Base-by-base conservation (phyloP, 2,888 invertebrate genomes). In the Phalera bucephala region DNA sequence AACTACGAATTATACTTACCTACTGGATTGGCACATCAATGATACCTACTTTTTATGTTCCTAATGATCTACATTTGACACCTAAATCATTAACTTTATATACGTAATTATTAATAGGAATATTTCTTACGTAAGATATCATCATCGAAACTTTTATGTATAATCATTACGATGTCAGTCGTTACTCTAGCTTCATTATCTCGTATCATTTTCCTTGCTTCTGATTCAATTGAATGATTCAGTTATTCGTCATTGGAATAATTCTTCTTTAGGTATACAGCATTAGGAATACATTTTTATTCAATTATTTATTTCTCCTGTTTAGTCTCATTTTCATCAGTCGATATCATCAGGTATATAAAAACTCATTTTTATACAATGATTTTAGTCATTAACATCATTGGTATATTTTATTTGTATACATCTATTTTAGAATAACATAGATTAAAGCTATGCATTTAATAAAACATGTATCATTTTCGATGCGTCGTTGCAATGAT, bases 291-390 rank as follows among this genome's bases (percentile, higher is more conserved):
- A 35, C 28, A 34, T 31, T 42, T 49, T 53, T 53, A 45, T 43
- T 58, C 50, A 42, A 43, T 50, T 45, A 50, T 62, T 58, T 52
- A 59, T 51, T 61, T 57, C 46, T 52, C 51, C 46, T 17, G 43
- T 62, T 68, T 67, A 77, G 74, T 77, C 76, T 76, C 72, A 64
- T 68, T 45, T 62, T 67, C 49, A 56, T 77, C 77, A 78, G 79
- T 77, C 73, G n/a, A n/a, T n/a, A 43, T 59, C 53, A 54, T 61
- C 51, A 49, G 52, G 40, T 60, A 55, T 60, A 57, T 63, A 58
- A 57, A 63, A 62, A 60, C 58, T 54, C 55, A 47, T 53, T 60
- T 44, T 46, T 45, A 51, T 49, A 47, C 53, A 45, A 45, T 56
- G 56, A 47, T 54, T 57, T 51, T 51, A 47, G 47, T 34, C 35